Conservation (phyloP, 2,888 invertebrate genomes). For the Arenicola marina region DNA sequence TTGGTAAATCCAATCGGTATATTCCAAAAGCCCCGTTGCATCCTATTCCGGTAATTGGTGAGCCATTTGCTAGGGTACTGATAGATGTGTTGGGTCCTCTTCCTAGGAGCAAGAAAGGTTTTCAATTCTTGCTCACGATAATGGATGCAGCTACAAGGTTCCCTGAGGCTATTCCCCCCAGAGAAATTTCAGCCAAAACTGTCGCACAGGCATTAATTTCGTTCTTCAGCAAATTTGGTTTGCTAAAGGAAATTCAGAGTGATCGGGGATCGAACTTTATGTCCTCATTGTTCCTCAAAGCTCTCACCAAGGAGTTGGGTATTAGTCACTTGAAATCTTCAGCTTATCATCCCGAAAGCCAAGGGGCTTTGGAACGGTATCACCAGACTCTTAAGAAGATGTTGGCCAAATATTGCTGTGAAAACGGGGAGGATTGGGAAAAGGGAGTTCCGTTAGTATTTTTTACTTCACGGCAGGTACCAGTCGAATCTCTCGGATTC, state of each 20-base stretch:
- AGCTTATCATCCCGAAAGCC: conserved; percentile 17
- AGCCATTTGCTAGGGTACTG: conserved; percentile 14
- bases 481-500: conserved; percentile 33
- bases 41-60: conserved; percentile 15
- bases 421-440: conserved; percentile 10
- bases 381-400: conserved; percentile 8
- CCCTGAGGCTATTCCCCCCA: conserved; percentile 16
- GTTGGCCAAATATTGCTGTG: not conserved
- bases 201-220: not conserved
- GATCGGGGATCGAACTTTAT: conserved; percentile 16
- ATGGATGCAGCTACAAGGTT: conserved; percentile 16
- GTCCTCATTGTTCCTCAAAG: conserved; percentile 14
- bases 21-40: conserved; percentile 1
- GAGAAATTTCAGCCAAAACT: conserved; percentile 4
- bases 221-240: conserved; percentile 9
- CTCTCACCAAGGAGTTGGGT: conserved; percentile 3
- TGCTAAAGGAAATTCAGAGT: conserved; percentile 9
- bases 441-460: conserved; percentile 17
- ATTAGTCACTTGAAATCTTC: conserved; percentile 12
- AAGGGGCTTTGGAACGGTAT: conserved; percentile 14
- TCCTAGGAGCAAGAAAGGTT: conserved; percentile 11
- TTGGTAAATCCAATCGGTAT: conserved; percentile 6
- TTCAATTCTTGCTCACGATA: conserved; percentile 14
- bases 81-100: conserved; percentile 17
- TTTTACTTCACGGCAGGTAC: conserved; percentile 18